Evolutionary conservation across 2,888 invertebrate species (phyloP), one percentile per base, ranked within the genome.

Genomic region (Drosophila subquinaria): DNA sequence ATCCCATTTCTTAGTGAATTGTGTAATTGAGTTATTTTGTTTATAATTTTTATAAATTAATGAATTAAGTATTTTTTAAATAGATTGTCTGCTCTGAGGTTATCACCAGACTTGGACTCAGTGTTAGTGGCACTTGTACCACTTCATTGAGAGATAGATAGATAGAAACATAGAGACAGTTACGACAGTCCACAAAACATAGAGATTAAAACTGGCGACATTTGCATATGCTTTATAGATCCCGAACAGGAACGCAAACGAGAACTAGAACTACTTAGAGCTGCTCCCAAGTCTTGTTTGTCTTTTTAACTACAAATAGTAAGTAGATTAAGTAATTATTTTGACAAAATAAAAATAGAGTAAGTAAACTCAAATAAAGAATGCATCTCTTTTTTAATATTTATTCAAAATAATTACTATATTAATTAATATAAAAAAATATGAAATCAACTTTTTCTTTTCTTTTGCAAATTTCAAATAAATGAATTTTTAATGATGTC

Each of bases 171-270:
- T 30, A 43, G 63, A 45, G 38, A 47, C 36, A 50, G 27, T 52
- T 48, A 0, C 17, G 60, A 17, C 40, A 36, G 40, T 23, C 11
- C 40, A 33, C 27, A 40, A 35, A 67, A 40, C 43, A 51, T 11
- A 40, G 55, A 75, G 81, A 79, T 82, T 85, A 73, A 57, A 20
- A 17, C 50, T 60, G 64, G 65, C 69, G 85, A 70, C 70, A 73
- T 67, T 73, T 10, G 8, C n/a, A n/a, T 38, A n/a, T 6, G 5
- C 6, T 27, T 27, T 27, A n/a, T 8, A 48, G 30, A 48, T 30
- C 15, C 10, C 48, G 35, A 23, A 38, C 13, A n/a, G 23, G 36
- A 30, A 33, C 20, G 51, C 30, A 50, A 45, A 65, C 55, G 42
- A 69, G 51, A 73, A 61, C 57, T 67, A 38, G 64, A 61, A 74